Percentiles rank a stretch among this genome's conserved stretches.
Conservation (phyloP, 2,888 invertebrate genomes). For the Ochropleura plecta region DNA sequence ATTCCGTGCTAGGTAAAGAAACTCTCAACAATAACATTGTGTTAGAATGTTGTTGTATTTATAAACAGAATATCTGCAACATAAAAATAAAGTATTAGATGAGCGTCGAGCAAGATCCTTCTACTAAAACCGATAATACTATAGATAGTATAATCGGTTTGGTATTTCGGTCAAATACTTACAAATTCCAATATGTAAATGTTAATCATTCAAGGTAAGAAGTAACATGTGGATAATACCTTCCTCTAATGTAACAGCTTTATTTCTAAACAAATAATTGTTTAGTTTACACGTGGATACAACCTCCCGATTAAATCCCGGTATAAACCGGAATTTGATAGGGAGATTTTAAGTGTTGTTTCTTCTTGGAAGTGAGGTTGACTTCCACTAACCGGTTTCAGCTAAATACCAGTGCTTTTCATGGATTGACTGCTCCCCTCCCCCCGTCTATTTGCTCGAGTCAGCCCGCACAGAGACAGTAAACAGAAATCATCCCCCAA, state of each 20-base stretch:
- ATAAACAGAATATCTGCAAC: constrained; percentile 8
- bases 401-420: too few relatives aligned
- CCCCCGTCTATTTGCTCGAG: too few relatives aligned
- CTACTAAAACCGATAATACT: constrained; percentile 8
- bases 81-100: constrained; percentile 8
- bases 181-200: neutral
- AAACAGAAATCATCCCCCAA: too few relatives aligned
- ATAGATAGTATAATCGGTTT: neutral
- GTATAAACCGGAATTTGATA: too few relatives aligned
- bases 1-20: constrained; percentile 2
- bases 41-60: constrained; percentile 24
- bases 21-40: constrained; percentile 21
- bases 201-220: neutral
- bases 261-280: neutral
- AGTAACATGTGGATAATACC: neutral
- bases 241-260: neutral
- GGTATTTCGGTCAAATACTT: too few relatives aligned
- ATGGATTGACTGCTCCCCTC: too few relatives aligned
- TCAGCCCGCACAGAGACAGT: too few relatives aligned
- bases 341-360: too few relatives aligned
- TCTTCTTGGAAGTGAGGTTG: too few relatives aligned
- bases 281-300: too few relatives aligned
- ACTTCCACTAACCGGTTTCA: too few relatives aligned
- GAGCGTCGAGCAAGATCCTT: neutral
- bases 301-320: too few relatives aligned